Percentiles rank a stretch among this genome's conserved stretches.
These are phyloP conservation scores for Vanessa cardui DNA, from an alignment of 2,888 invertebrate species.

Conservation along the genomic window DNA sequence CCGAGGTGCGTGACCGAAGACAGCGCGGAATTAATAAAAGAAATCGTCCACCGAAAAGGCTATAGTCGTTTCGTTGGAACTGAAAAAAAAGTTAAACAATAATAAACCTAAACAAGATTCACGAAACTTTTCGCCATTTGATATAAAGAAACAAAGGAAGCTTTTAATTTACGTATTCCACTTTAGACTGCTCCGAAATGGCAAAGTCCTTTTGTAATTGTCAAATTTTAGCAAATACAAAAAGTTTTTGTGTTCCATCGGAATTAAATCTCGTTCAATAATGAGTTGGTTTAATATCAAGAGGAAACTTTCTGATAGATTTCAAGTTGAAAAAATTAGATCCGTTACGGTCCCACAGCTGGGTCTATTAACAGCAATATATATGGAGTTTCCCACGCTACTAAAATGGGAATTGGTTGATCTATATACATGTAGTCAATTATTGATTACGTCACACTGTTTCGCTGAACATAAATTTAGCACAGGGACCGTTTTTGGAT, in stretches of 20 bases:
- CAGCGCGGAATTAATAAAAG: constrained; percentile 43
- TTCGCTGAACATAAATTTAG: too few species aligned
- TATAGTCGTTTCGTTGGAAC: constrained; percentile 29
- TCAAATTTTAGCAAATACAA: constrained; percentile 67
- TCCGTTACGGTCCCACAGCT: too few species aligned
- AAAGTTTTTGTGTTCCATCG: constrained; percentile 50
- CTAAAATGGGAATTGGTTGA: too few species aligned
- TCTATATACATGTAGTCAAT: too few species aligned
- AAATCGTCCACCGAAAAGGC: constrained; percentile 40
- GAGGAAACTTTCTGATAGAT: constrained; percentile 52
- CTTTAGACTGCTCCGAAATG: constrained; percentile 48
- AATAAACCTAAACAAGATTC: constrained; percentile 69
- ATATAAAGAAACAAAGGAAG: constrained; percentile 65
- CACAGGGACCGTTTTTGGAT: too few species aligned
- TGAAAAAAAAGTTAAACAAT: constrained; percentile 51
- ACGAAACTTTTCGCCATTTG: constrained; percentile 60
- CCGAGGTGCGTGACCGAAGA: constrained; percentile 46
- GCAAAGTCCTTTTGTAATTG: constrained; percentile 65
- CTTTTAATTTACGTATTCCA: constrained; percentile 64
- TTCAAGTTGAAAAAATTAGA: constrained; percentile 12
- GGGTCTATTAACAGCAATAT: too few species aligned
- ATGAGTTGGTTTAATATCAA: constrained; percentile 61
- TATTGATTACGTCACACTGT: too few species aligned
- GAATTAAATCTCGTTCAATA: constrained; percentile 56
- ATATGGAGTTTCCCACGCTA: too few species aligned